phyloP scores from a whole-genome alignment of 30 jellyfish, hydroid and myxozoan species.

The Aurelia aurita region DNA sequence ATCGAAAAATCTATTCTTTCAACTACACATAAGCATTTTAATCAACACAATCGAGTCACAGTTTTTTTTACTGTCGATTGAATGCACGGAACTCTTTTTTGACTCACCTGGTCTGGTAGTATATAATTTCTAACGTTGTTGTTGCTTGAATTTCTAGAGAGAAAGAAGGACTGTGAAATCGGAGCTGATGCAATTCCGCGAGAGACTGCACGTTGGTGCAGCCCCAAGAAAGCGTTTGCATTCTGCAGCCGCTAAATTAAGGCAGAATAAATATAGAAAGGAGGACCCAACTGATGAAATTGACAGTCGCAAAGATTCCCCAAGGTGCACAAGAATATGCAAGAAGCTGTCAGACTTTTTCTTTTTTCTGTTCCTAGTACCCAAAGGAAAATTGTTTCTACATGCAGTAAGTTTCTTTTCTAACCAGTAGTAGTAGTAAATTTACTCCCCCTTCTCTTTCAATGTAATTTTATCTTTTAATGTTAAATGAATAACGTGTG shows the following conservation, averaged over 20 bases:
- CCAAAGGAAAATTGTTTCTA: constrained; percentile 37
- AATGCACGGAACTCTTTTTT: no score
- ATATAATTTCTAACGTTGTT: no score
- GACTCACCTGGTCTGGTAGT: no score
- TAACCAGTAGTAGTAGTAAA: no score
- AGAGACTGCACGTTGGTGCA: not conserved
- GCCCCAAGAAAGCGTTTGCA: not conserved
- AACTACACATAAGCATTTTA: no score
- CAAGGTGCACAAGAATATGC: not conserved
- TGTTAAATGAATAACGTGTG: no score
- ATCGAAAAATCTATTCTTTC: no score
- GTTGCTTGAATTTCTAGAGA: not conserved
- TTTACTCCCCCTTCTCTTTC: no score
- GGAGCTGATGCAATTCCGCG: constrained; percentile 4
- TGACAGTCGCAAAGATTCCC: not conserved
- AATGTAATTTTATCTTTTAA: no score
- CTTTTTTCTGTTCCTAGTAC: constrained; percentile 19
- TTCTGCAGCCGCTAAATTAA: not conserved
- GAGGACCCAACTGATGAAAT: not conserved
- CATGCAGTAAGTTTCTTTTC: no score
- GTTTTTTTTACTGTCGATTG: no score
- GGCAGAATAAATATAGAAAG: not conserved
- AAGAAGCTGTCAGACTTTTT: not conserved
- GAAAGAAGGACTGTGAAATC: constrained; percentile 13
- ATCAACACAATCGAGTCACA: no score